A percentile compares a stretch with the other conserved stretches of the same genome.
Evolutionary conservation across 2,888 invertebrate genomes (phyloP).

Genomic region (Eupithecia abbreviata): DNA sequence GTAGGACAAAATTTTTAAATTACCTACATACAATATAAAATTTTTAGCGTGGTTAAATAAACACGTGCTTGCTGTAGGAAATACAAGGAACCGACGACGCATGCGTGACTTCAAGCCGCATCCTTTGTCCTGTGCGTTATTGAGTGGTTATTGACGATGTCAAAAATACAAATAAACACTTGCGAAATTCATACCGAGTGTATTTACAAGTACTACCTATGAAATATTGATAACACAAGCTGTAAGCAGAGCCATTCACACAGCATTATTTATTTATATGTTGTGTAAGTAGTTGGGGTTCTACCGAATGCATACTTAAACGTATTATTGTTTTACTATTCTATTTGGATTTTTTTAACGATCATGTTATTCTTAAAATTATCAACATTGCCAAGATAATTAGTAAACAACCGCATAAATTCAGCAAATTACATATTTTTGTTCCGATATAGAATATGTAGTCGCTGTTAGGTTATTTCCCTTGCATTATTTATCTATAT

Average conservation of each 20-base stretch:
- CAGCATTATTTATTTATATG: no score
- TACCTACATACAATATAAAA: no score
- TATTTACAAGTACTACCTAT: no score
- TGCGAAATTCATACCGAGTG: no score
- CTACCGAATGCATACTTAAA: no score
- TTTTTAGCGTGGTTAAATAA: not conserved
- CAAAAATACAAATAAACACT: not conserved
- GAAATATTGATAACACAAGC: not conserved
- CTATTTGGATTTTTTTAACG: not conserved
- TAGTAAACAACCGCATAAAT: not conserved
- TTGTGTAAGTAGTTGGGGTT: no score
- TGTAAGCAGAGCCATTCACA: no score
- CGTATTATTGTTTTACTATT: not conserved
- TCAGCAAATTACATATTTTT: no score
- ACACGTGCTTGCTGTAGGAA: slow-evolving; percentile 50
- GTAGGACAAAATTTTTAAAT: no score
- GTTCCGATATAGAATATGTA: no score
- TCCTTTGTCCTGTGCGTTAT: not conserved
- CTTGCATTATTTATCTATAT: not conserved
- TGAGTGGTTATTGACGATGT: not conserved
- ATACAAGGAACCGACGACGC: slow-evolving; percentile 17
- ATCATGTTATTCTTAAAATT: not conserved
- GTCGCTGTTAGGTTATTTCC: no score
- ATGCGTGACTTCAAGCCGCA: not conserved
- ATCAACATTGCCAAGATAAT: not conserved